Conservation (phyloP, 1,140 invertebrate species). For the Hetaerina americana region DNA sequence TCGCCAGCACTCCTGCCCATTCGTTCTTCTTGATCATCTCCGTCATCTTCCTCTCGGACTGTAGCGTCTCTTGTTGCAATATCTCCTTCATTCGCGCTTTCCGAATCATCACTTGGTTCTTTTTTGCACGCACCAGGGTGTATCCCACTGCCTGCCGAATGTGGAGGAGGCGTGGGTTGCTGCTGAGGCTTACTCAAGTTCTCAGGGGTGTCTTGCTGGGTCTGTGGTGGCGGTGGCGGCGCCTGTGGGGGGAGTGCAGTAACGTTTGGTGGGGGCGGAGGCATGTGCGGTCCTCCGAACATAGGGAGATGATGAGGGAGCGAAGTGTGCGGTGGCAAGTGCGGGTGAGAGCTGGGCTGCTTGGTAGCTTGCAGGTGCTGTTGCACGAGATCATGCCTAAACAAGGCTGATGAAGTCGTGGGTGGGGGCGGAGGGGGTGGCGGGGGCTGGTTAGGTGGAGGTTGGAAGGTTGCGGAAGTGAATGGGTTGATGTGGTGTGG, state of each 20-base stretch:
- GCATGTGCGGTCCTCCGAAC: neutral
- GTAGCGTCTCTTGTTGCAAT: slow-evolving; percentile 28
- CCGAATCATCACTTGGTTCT: slow-evolving; percentile 19
- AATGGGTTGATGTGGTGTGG: slow-evolving; percentile 28
- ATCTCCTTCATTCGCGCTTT: neutral
- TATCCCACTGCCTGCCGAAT: slow-evolving; percentile 38
- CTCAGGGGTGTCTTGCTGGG: slow-evolving; percentile 64
- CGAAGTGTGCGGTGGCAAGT: slow-evolving; percentile 41
- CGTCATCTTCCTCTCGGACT: slow-evolving; percentile 36
- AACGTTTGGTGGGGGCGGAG: slow-evolving; percentile 16
- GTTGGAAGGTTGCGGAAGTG: slow-evolving; percentile 21
- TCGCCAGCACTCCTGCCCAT: slow-evolving; percentile 43
- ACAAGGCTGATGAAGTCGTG: slow-evolving; percentile 19
- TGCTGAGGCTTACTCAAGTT: slow-evolving; percentile 56
- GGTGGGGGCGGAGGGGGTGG: slow-evolving; percentile 11
- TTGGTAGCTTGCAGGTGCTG: slow-evolving; percentile 34
- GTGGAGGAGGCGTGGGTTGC: slow-evolving; percentile 25
- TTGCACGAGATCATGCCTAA: slow-evolving; percentile 32
- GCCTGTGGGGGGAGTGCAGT: slow-evolving; percentile 24
- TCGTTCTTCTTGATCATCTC: slow-evolving; percentile 43
- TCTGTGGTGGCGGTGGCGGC: slow-evolving; percentile 35
- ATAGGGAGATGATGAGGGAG: slow-evolving; percentile 6
- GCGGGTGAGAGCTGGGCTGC: slow-evolving; percentile 15
- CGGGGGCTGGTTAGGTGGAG: slow-evolving; percentile 16
- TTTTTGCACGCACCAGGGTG: slow-evolving; percentile 38